Evolutionary conservation across 2,113 vertebrate species (phyloP).

Genomic region (Parotia lawesii): DNA sequence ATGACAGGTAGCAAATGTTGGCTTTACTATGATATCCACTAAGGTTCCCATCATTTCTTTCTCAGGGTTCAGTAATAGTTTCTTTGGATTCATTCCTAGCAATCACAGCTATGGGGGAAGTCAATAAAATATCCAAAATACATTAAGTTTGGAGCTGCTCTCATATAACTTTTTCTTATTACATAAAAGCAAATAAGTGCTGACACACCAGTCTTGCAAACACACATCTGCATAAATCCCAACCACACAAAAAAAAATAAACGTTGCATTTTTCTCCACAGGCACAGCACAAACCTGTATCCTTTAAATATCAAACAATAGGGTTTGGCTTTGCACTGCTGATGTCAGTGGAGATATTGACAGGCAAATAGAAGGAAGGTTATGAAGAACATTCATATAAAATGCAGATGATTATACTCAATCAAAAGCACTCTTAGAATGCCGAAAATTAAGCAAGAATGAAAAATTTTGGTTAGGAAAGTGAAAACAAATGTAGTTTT

Average conservation of each 20-base stretch:
- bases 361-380: not conserved
- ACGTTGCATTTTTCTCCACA: not conserved
- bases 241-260: not conserved
- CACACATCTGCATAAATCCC: not conserved
- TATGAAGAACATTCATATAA: not conserved
- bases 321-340: not conserved
- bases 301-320: not conserved
- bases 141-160: not conserved
- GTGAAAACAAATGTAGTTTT: not conserved
- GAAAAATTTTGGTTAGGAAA: not conserved
- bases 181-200: not conserved
- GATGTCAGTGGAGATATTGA: not conserved
- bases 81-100: not conserved
- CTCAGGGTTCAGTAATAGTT: not conserved
- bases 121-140: not conserved
- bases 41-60: not conserved
- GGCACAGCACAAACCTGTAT: not conserved
- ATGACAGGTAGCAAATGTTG: not conserved
- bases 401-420: not conserved
- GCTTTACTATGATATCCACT: not conserved
- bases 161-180: not conserved
- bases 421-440: not conserved
- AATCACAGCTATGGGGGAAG: not conserved
- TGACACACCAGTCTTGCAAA: not conserved
- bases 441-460: not conserved